Percentiles rank a stretch among this genome's conserved stretches.
phyloP scores from a whole-genome alignment of 1,140 invertebrate species.

The Leptonema lineaticorne region DNA sequence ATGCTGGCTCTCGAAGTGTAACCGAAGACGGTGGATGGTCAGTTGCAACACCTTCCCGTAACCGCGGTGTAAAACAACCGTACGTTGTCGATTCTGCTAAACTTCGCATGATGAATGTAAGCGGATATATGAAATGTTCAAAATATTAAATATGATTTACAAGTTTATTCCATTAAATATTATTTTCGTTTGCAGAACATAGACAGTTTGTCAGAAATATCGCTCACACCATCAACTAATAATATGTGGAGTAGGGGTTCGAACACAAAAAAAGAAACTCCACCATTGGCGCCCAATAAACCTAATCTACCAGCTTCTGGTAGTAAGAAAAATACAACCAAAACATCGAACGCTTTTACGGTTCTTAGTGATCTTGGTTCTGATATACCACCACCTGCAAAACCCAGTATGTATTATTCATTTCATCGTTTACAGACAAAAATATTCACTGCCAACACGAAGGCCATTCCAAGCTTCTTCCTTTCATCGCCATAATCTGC shows the following conservation, averaged over 20 bases:
- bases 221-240: slow-evolving; percentile 27
- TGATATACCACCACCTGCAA: not conserved
- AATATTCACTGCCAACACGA: not conserved
- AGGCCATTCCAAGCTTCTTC: no score
- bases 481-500: no score
- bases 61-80: slow-evolving; percentile 40
- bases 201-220: slow-evolving; percentile 7
- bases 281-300: not conserved
- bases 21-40: slow-evolving; percentile 49
- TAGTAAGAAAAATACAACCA: slow-evolving; percentile 22
- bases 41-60: slow-evolving; percentile 34
- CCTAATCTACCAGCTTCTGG: not conserved
- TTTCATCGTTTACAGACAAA: not conserved
- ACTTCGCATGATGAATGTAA: slow-evolving; percentile 44
- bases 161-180: not conserved
- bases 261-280: slow-evolving; percentile 25
- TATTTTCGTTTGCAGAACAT: slow-evolving; percentile 5
- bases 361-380: slow-evolving; percentile 17
- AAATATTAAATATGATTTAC: not conserved
- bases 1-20: slow-evolving; percentile 41
- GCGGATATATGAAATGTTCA: not conserved
- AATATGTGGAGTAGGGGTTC: slow-evolving; percentile 35
- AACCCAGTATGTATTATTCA: not conserved
- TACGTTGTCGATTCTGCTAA: slow-evolving; percentile 57
- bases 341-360: slow-evolving; percentile 31